Evolutionary conservation across 2,113 vertebrate species (phyloP).

Genomic region (Zosterops japonicus): DNA sequence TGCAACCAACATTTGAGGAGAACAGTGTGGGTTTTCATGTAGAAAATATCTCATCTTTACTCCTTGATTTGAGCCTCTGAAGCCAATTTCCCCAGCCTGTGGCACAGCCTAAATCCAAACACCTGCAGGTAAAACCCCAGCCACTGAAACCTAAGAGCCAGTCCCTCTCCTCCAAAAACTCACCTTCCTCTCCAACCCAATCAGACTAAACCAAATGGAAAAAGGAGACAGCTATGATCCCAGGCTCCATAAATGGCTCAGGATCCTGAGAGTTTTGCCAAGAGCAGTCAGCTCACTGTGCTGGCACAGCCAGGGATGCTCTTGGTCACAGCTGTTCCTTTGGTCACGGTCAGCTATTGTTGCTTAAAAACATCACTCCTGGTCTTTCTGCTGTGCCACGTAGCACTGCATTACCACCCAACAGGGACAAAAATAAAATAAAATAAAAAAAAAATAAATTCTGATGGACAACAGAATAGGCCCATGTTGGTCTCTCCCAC

Average conservation of each 20-base stretch:
- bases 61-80: background rate
- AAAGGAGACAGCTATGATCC: background rate
- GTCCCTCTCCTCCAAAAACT: background rate
- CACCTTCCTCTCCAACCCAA: rapidly evolving
- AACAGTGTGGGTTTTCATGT: rapidly evolving
- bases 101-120: background rate
- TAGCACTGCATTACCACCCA: background rate
- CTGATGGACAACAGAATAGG: background rate
- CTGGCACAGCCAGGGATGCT: background rate
- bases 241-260: background rate
- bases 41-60: background rate
- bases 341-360: background rate
- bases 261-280: background rate
- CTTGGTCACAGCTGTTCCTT: background rate
- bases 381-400: background rate
- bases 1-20: background rate
- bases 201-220: background rate
- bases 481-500: background rate
- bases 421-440: background rate
- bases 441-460: background rate
- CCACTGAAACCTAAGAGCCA: background rate
- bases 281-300: rapidly evolving
- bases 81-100: background rate
- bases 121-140: background rate
- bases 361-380: background rate